These are phyloP conservation scores for Vulpes lagopus DNA, from an alignment of 2,113 vertebrate genomes.

Conservation along the genomic window DNA sequence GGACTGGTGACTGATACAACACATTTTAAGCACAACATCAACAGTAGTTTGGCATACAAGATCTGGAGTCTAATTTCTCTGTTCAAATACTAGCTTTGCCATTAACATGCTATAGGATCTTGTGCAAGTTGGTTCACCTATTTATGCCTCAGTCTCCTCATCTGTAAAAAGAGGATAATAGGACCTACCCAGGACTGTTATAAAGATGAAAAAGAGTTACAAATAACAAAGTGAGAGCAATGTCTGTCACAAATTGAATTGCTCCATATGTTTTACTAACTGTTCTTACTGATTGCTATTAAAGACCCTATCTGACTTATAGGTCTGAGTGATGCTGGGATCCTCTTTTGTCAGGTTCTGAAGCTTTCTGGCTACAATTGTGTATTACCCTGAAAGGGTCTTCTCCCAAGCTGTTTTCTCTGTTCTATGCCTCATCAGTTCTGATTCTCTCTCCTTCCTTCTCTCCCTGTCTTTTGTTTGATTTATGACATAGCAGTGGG, in stretches of 20 bases:
- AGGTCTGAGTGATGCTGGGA: not conserved
- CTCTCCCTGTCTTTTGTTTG: not conserved
- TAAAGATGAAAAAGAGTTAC: conserved; percentile 1
- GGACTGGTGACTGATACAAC: no score
- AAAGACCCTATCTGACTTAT: not conserved
- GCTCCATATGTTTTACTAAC: not conserved
- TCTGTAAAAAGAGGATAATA: not conserved
- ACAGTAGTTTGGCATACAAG: not conserved
- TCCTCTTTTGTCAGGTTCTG: not conserved
- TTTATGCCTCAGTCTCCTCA: not conserved
- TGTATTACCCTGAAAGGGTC: not conserved
- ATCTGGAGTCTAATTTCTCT: not conserved
- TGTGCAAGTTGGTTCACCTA: not conserved
- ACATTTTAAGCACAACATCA: not conserved
- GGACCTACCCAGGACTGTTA: not conserved
- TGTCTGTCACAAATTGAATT: not conserved
- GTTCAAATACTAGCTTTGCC: not conserved
- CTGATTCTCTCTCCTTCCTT: not conserved
- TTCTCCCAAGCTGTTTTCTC: not conserved
- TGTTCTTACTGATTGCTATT: not conserved
- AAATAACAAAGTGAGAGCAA: not conserved
- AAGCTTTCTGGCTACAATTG: not conserved
- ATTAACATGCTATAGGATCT: not conserved
- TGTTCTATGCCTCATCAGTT: not conserved
- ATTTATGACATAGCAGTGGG: not conserved